Conservation (phyloP, 2,888 invertebrate genomes). For the Drosophila nr. perissopoda region DNA sequence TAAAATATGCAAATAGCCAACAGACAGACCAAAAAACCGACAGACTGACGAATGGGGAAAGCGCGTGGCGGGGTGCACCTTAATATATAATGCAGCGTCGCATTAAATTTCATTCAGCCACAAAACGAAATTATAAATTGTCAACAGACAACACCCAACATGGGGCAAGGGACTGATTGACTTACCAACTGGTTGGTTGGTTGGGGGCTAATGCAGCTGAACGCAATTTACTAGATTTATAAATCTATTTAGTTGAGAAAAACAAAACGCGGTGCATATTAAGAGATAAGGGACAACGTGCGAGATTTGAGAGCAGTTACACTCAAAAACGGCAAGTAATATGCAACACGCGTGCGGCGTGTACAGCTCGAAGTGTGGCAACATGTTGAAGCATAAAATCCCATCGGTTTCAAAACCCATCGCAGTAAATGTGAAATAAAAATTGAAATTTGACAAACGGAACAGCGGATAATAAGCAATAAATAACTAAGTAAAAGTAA, state of each 20-base stretch:
- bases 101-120: slow-evolving; percentile 40
- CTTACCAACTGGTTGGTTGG: background rate
- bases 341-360: background rate
- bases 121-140: slow-evolving; percentile 52
- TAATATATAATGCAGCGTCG: slow-evolving; percentile 45
- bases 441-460: background rate
- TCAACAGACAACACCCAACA: too few species aligned
- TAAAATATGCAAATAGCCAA: slow-evolving; percentile 66
- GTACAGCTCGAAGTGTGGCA: background rate
- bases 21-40: slow-evolving; percentile 8
- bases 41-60: background rate
- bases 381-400: background rate
- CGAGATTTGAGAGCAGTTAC: slow-evolving; percentile 19
- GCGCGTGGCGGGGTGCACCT: slow-evolving; percentile 12
- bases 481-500: background rate
- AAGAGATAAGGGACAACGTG: slow-evolving; percentile 18
- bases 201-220: slow-evolving; percentile 27
- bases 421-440: background rate
- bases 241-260: slow-evolving; percentile 54
- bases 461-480: background rate
- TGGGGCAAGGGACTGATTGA: background rate
- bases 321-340: background rate
- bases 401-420: background rate
- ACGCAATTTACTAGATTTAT: slow-evolving; percentile 58
- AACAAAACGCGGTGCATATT: slow-evolving; percentile 35